Base-by-base conservation (phyloP, 2,113 vertebrate species). In the Spheniscus mendiculus region DNA sequence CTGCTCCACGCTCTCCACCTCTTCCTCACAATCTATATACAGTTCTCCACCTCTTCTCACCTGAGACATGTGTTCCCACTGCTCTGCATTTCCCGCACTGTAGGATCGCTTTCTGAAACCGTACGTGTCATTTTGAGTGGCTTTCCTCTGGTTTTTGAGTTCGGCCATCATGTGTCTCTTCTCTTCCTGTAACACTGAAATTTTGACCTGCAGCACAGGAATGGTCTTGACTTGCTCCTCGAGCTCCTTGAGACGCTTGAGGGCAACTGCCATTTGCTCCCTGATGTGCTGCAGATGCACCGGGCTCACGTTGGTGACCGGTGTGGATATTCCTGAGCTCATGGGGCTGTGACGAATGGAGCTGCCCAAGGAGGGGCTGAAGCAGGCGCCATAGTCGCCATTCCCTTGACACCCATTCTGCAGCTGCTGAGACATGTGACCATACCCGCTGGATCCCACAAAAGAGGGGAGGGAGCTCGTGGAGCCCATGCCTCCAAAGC, bases 171-270 rank as follows among this genome's bases (percentile, higher is more conserved):
- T 59, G 69, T 99, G 99, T 86, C 99, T 97, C 73, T 99, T 99
- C 96, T 99, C 99, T 87, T 99, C 99, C 97, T 99, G 99, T 69
- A 99, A 98, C 65, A 99, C 99, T 1, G 99, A 99, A 76, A 99
- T 99, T 98, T 99, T 99, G 21, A 99, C 99, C 97, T 99, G 99
- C 62, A 99, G 97, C 91, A 99, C 99, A 6, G 99, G 99, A 97
- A 99, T 99, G 73, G 99, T 99, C 85, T 99, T 99, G 49, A 99
- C 99, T 94, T 99, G 99, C 84, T 99, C 99, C 97, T 99, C 99
- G 0, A 99, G 98, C 96, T 99, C 99, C 93, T 99, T 99, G 36
- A 99, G 98, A 86, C 98, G 98, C 94, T 98, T 99, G 21, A 99
- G 98, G 15, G 99, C 99, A 56, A 99, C 94, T 3, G 99, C 99